These are phyloP conservation scores for Neuroterus valhalla DNA, from an alignment of 1,140 invertebrate species.

Conservation along the genomic window DNA sequence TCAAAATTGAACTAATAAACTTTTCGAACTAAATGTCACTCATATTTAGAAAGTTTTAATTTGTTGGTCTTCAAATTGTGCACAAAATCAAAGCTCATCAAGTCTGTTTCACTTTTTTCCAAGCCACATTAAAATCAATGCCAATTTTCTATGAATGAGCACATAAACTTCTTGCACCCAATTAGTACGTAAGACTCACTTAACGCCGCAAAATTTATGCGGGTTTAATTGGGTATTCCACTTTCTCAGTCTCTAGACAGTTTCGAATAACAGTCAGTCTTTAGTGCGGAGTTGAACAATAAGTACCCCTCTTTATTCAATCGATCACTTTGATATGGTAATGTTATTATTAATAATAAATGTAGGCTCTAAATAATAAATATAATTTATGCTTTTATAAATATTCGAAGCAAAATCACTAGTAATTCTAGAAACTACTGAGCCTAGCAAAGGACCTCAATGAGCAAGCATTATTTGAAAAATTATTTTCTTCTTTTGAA, in stretches of 20 bases:
- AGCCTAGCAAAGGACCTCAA: too few relatives aligned
- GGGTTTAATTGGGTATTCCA: slow-evolving; percentile 24
- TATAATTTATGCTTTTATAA: too few relatives aligned
- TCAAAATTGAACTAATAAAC: too few relatives aligned
- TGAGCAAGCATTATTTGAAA: not conserved
- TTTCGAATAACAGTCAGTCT: slow-evolving; percentile 28
- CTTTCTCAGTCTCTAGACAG: slow-evolving; percentile 21
- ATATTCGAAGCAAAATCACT: too few relatives aligned
- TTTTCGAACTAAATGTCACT: too few relatives aligned
- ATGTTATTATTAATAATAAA: not conserved
- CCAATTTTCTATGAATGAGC: slow-evolving; percentile 22
- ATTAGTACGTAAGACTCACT: slow-evolving; percentile 17
- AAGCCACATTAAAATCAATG: not conserved
- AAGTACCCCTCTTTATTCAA: not conserved
- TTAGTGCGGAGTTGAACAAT: not conserved
- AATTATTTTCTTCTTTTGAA: not conserved
- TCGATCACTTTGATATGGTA: not conserved
- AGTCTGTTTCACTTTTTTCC: not conserved
- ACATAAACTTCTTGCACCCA: not conserved
- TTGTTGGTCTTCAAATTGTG: too few relatives aligned
- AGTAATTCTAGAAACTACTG: too few relatives aligned
- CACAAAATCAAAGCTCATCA: too few relatives aligned
- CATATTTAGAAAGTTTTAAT: too few relatives aligned
- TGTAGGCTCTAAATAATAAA: too few relatives aligned
- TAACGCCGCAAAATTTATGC: slow-evolving; percentile 23